Base-by-base conservation (phyloP, 2,113 vertebrate species). In the Gallinago jamesoni region DNA sequence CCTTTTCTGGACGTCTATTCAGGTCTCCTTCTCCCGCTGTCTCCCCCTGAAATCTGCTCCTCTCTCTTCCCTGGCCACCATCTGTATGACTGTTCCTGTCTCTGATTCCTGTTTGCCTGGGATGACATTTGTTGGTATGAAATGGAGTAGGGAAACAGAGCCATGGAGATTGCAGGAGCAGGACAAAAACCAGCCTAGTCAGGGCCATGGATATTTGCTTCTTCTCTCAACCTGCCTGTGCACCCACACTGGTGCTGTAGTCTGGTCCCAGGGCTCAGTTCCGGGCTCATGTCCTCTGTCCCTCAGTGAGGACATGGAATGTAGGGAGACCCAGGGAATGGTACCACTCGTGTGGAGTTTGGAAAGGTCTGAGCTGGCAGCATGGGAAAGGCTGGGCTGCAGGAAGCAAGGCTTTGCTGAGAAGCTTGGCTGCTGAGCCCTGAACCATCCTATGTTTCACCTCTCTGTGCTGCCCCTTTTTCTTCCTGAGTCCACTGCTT, bases 1-100 rank as follows among this genome's bases (percentile, higher is more conserved):
- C 4, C 27, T 56, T 23, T 62, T 30, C 43, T 9, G 27, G 24
- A 7, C 0, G 1, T 17, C 25, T 0, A 0, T 70, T 75, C 27
- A 48, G 23, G n/a, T 47, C 22, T 53, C 22, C 12, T 8, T 33
- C 39, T 79, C n/a, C 56, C n/a, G 23, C 39, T 53, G 10, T 43
- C 53, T 66, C 8, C 23, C 14, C 10, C 14, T 10, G 27, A 79
- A 74, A 69, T 45, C 24, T 27, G 14, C 23, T 62, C 2, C 12
- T 66, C 10, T 43, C 57, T 81, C 53, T 28, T 85, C 35, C 39
- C 39, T 55, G n/a, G 48, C 23, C 43, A 33, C 50, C 1, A 0
- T 35, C 50, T 5, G 0, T 10, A 8, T 37, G 14, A 33, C 47
- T 69, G n/a, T 64, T 84, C 25, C 39, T 22, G 35, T 21, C 22